These are phyloP conservation scores for Tolypeutes matacus DNA, from an alignment of 2,797 vertebrate species.

Conservation along the genomic window DNA sequence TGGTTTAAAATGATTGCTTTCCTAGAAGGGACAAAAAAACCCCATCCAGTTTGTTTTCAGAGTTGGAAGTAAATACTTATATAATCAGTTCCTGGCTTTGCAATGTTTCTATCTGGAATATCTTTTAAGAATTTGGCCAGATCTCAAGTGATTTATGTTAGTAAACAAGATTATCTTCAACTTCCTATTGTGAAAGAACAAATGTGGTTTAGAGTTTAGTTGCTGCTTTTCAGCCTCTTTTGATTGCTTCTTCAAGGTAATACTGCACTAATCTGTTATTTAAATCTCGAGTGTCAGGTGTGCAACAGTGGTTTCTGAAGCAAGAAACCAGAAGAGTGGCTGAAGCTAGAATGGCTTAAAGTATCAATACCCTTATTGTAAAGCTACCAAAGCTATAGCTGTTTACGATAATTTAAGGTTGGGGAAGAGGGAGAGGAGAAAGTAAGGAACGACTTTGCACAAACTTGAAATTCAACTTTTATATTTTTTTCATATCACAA, in stretches of 20 bases:
- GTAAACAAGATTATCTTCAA: constrained; percentile 75
- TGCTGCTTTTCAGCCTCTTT: constrained; percentile 73
- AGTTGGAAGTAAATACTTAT: constrained; percentile 70
- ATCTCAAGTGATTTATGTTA: constrained; percentile 70
- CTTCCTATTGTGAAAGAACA: constrained; percentile 66
- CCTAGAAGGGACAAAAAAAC: constrained; percentile 84
- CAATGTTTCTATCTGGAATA: constrained; percentile 71
- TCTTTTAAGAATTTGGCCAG: constrained; percentile 42
- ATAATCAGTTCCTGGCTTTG: constrained; percentile 60
- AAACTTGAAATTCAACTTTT: constrained; percentile 17
- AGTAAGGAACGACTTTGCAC: neutral
- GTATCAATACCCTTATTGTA: neutral
- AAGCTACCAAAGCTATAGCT: neutral
- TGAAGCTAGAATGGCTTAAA: constrained; percentile 23
- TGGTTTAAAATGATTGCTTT: constrained; percentile 71
- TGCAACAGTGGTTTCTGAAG: constrained; percentile 54
- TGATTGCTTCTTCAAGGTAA: constrained; percentile 64
- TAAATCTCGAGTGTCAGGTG: neutral
- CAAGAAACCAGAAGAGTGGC: neutral
- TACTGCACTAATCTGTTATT: constrained; percentile 61
- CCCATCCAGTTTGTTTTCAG: constrained; percentile 78
- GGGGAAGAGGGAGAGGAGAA: neutral
- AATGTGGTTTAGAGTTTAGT: constrained; percentile 70
- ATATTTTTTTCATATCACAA: neutral
- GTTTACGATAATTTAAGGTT: neutral